Evolutionary conservation across 2,113 vertebrate genomes (phyloP), one percentile per base, ranked within the genome.

Genomic region (Bungarus multicinctus): DNA sequence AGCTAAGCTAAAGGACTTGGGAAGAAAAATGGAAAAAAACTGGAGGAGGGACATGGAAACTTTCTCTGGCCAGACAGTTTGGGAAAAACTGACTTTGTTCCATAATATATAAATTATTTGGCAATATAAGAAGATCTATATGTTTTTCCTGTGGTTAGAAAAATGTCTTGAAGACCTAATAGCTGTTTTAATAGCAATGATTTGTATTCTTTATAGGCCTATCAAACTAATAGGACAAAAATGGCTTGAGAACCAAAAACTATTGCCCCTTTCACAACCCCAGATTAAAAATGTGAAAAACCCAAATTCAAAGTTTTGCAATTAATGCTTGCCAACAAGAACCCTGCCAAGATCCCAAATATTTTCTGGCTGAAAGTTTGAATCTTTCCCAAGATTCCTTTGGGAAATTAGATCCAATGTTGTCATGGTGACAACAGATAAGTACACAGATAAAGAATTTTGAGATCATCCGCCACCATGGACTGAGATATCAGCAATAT

Each of bases 171-270:
- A 90, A 74, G 60, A 11, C 89, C 30, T 74, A 60, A 50, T 47
- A 81, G 64, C 64, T 90, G 30, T 53, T 90, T 90, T 90, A 90
- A 81, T 50, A 90, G 30, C 89, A 90, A 69, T 25, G 10, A 52
- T 81, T 81, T 81, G 18, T 39, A 52, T 74, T 90, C 89, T 64
- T 69, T 25, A 27, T 34, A 54, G 64, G 22, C n/a, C 64, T 53
- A 34, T 81, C 64, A 81, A 81, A 81, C 60, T 43, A 25, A 22
- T 47, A 25, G 64, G 50, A 34, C 10, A 90, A n/a, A 54, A 30
- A 53, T 18, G n/a, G 50, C 22, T 53, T 64, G 89, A 81, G 25
- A 54, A 69, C 25, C 11, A 81, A 81, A 90, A 39, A 20, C 10
- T 81, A 20, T 43, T 7, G 6, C 30, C 43, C 43, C 45, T n/a